These are phyloP conservation scores for Sitophilus oryzae DNA, from an alignment of 1,140 invertebrate species.

Conservation along the genomic window DNA sequence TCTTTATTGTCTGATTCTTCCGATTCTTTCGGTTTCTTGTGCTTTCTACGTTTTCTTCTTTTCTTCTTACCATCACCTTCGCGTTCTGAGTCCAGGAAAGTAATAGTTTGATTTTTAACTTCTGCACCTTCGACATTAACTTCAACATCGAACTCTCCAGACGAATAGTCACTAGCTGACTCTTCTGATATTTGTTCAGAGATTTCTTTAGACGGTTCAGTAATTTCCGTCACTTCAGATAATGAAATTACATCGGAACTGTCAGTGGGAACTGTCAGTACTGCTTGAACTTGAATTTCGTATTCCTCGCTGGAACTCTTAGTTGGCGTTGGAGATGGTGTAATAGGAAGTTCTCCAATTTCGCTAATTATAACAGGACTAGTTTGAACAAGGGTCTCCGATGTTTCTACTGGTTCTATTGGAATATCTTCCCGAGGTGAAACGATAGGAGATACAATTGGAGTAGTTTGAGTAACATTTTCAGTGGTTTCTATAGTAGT, in stretches of 20 bases:
- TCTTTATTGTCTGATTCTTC: conserved; percentile 20
- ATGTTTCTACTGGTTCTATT: conserved; percentile 28
- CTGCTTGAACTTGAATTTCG: conserved; percentile 56
- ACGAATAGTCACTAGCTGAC: conserved; percentile 26
- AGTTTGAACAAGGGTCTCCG: conserved; percentile 46
- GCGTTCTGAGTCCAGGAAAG: conserved; percentile 29
- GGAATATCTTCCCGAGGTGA: conserved; percentile 28
- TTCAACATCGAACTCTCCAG: conserved; percentile 30
- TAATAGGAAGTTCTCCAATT: conserved; percentile 23
- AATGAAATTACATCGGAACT: conserved; percentile 32
- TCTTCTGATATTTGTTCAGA: not conserved
- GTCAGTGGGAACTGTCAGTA: conserved; percentile 52
- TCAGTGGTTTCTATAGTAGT: conserved; percentile 41
- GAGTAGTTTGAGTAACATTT: conserved; percentile 45
- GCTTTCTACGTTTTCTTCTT: conserved; percentile 16
- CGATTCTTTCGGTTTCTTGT: conserved; percentile 24
- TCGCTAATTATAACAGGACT: conserved; percentile 39
- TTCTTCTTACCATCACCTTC: conserved; percentile 9
- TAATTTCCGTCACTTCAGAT: conserved; percentile 6
- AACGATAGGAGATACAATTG: conserved; percentile 40
- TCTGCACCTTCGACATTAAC: conserved; percentile 32
- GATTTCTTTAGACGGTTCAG: not conserved
- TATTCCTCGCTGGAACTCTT: conserved; percentile 52
- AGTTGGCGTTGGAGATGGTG: conserved; percentile 27
- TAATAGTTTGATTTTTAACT: conserved; percentile 22